A percentile compares a stretch with the other conserved stretches of the same genome.
Conservation (phyloP, 2,113 vertebrate genomes). For the Ariopsis seemanni region DNA sequence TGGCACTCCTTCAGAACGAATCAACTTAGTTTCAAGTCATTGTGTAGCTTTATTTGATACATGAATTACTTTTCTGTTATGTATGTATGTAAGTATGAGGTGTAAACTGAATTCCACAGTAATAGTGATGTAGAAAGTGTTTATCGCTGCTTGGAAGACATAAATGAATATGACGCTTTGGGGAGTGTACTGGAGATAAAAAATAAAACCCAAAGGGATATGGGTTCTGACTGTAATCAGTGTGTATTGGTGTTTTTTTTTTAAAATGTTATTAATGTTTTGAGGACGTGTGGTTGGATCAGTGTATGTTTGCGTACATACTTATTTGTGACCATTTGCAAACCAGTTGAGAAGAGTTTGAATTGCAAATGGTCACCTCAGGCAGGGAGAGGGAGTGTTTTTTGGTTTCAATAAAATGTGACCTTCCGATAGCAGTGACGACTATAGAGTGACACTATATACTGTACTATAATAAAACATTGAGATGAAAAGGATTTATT, state of each 20-base stretch:
- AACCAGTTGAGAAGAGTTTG: conserved; percentile 72
- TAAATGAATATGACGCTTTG: not conserved
- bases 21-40: too few species aligned
- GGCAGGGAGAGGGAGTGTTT: conserved; percentile 9
- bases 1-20: not conserved
- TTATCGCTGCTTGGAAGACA: not conserved
- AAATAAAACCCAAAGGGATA: not conserved
- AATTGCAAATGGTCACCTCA: conserved; percentile 71
- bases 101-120: conserved; percentile 7
- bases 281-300: not conserved
- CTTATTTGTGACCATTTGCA: conserved; percentile 69
- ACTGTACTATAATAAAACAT: too few species aligned
- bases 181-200: not conserved
- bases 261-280: not conserved
- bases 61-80: not conserved
- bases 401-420: conserved; percentile 23
- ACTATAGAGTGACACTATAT: not conserved
- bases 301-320: conserved; percentile 35
- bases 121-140: not conserved
- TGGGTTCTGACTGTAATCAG: conserved; percentile 48
- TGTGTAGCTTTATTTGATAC: too few species aligned
- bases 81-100: conserved; percentile 18
- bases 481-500: not conserved
- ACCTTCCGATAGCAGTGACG: not conserved
- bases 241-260: not conserved